These are phyloP conservation scores for Lysiphlebus fabarum DNA, from an alignment of 1,140 invertebrate genomes.

Conservation along the genomic window DNA sequence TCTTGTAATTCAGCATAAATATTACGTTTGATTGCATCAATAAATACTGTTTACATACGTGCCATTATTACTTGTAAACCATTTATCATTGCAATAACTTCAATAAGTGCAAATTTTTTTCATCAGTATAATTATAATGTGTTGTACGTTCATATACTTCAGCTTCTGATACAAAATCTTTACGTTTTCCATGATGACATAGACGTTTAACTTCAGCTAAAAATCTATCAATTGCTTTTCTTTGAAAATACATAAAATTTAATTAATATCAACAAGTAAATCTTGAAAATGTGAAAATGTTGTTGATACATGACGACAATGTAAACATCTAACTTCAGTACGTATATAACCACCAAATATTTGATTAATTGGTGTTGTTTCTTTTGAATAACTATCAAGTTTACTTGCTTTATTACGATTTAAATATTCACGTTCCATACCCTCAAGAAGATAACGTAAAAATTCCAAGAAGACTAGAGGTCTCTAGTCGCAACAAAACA, in stretches of 20 bases:
- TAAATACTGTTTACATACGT: slow-evolving; percentile 95
- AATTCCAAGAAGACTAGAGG: too few relatives aligned
- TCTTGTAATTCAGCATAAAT: slow-evolving; percentile 97
- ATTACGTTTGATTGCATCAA: slow-evolving; percentile 89
- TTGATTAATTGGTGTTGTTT: slow-evolving; percentile 93
- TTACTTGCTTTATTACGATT: slow-evolving; percentile 64
- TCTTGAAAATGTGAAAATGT: slow-evolving; percentile 90
- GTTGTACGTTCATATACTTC: slow-evolving; percentile 98
- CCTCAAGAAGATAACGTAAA: slow-evolving; percentile 85
- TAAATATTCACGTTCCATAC: slow-evolving; percentile 89
- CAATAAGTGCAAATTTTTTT: slow-evolving; percentile 96
- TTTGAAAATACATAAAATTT: slow-evolving; percentile 98
- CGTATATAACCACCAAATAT: slow-evolving; percentile 94
- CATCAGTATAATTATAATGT: slow-evolving; percentile 94
- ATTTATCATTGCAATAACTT: slow-evolving; percentile 99
- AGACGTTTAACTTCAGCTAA: slow-evolving; percentile 91
- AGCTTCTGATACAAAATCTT: slow-evolving; percentile 98
- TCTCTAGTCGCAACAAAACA: too few relatives aligned
- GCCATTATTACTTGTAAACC: slow-evolving; percentile 96
- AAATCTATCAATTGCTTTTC: slow-evolving; percentile 94
- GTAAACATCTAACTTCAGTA: slow-evolving; percentile 84
- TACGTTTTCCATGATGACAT: slow-evolving; percentile 93
- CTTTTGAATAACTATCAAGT: slow-evolving; percentile 87
- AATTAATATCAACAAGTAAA: slow-evolving; percentile 84
- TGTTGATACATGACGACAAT: too few relatives aligned